These are phyloP conservation scores for Naja naja DNA, from an alignment of 2,113 vertebrate species.

Conservation along the genomic window DNA sequence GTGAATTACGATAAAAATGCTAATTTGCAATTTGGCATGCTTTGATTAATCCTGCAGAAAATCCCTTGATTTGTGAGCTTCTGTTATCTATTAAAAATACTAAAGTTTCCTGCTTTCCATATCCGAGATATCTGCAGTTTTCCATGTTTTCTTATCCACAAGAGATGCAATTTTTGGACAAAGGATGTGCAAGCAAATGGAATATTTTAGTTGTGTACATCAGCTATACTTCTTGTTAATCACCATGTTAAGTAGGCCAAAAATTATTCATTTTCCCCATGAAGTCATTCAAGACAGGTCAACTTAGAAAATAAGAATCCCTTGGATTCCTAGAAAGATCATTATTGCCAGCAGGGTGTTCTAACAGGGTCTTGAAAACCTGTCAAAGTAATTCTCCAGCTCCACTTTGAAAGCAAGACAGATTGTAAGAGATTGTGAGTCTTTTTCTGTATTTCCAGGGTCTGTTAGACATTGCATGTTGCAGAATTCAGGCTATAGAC, in stretches of 20 bases:
- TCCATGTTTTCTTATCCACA: background rate
- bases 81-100: background rate
- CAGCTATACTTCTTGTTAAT: background rate
- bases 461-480: background rate
- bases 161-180: background rate
- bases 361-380: background rate
- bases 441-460: background rate
- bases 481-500: background rate
- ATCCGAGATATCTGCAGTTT: background rate
- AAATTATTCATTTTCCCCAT: background rate
- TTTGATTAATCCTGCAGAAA: background rate
- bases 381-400: background rate
- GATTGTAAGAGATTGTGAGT: background rate
- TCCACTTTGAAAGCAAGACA: background rate
- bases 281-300: background rate
- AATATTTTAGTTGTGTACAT: background rate
- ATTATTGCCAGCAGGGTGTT: background rate
- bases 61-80: background rate
- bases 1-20: background rate
- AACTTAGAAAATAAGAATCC: background rate
- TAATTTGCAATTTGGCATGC: background rate
- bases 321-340: background rate
- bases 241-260: background rate
- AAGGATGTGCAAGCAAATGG: background rate
- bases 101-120: background rate